These are phyloP conservation scores for Gorsachius goisagi DNA, from an alignment of 2,113 vertebrate genomes.

Conservation along the genomic window DNA sequence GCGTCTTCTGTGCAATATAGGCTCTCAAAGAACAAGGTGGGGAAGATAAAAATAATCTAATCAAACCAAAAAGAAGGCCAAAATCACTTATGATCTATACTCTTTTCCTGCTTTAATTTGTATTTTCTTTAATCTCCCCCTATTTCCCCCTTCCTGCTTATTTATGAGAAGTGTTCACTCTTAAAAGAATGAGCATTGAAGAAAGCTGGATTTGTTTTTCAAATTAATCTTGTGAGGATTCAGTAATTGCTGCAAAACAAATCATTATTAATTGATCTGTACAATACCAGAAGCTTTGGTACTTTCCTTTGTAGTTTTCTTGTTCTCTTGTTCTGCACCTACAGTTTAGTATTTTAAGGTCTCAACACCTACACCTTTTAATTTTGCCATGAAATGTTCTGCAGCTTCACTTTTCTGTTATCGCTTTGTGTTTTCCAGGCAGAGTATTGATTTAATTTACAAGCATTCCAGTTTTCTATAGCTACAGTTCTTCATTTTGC, in stretches of 20 bases:
- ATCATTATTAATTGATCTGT: slow-evolving; percentile 21
- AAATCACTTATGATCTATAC: not conserved
- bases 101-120: not conserved
- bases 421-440: slow-evolving; percentile 60
- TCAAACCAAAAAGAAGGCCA: not conserved
- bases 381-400: slow-evolving; percentile 60
- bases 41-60: not conserved
- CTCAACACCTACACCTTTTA: slow-evolving; percentile 64
- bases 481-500: slow-evolving; percentile 55
- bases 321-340: slow-evolving; percentile 44
- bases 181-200: not conserved
- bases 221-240: not conserved
- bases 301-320: slow-evolving; percentile 14
- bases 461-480: slow-evolving; percentile 47
- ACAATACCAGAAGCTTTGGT: not conserved
- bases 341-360: slow-evolving; percentile 64
- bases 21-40: not conserved
- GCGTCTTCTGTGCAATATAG: not conserved
- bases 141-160: not conserved
- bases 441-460: slow-evolving; percentile 62
- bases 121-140: not conserved
- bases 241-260: not conserved
- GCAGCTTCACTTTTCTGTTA: slow-evolving; percentile 61
- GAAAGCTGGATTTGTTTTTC: not conserved
- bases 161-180: not conserved